Evolutionary conservation across 2,797 vertebrate species (phyloP), one percentile per base, ranked within the genome.

Genomic region (Lutjanus campechanus): DNA sequence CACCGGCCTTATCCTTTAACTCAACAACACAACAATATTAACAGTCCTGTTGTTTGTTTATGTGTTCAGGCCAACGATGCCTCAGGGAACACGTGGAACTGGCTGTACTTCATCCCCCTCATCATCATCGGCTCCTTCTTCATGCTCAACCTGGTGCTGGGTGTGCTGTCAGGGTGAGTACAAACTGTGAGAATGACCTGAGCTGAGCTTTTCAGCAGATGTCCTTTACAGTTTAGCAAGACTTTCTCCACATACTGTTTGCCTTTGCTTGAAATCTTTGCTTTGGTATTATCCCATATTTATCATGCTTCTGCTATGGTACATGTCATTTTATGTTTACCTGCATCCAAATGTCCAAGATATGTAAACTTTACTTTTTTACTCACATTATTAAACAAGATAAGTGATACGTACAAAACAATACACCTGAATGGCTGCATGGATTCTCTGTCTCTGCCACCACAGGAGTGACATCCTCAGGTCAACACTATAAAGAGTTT

Each of bases 121-220:
- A 99, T 99, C 96, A 98, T 99, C 95, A 98, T 99, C 0, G 98
- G 98, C 41, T 99, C 98, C 83, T 99, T 99, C 96, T 99, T 99
- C 96, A 99, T 99, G 98, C 96, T 99, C 85, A 99, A 99, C 95
- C 93, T 99, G 94, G 98, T 99, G 72, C 94, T 99, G 84, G 98
- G 98, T 0, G 98, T 99, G 84, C 93, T 99, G 86, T 96, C 95
- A 50, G 95, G 95, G 95, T 96, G 80, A 96, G 96, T 92, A 81
- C 54, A 53, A 12, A 63, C 46, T 49, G 41, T 40, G 41, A 62
- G 6, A 13, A 20, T 43, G 43, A 22, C 46, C 61, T 53, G 19
- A 72, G 6, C 8, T 13, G 2, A n/a, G 20, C 53, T 51, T 63
- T 74, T 11, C 29, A 36, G 5, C 29, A 36, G 29, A 36, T 53